phyloP scores from a whole-genome alignment of 2,888 invertebrate species.

The Eupithecia exiguata region DNA sequence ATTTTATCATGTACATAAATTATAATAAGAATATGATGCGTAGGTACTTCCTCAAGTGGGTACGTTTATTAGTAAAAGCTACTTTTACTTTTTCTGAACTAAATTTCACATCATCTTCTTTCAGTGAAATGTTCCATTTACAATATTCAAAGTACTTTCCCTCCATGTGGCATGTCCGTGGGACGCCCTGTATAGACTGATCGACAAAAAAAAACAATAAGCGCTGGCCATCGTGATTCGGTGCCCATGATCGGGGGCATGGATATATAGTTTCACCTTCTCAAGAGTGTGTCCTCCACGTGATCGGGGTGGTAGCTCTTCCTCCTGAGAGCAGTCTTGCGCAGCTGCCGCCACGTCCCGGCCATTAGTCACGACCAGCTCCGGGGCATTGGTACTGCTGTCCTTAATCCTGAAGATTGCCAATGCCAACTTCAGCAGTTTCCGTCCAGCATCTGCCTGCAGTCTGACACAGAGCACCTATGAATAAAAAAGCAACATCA shows the following conservation, averaged over 20 bases:
- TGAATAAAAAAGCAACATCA: neutral
- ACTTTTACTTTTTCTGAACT: no score
- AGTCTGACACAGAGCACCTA: neutral
- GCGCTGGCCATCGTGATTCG: neutral
- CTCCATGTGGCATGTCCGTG: no score
- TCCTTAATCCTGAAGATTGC: slow-evolving; percentile 19
- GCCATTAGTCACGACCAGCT: slow-evolving; percentile 64
- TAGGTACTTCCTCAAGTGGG: no score
- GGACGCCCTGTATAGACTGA: no score
- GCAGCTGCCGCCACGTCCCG: slow-evolving; percentile 59
- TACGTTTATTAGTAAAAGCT: no score
- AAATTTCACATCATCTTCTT: no score
- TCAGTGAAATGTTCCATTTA: no score
- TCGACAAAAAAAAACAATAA: no score
- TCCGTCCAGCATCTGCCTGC: neutral
- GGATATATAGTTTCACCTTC: slow-evolving; percentile 53
- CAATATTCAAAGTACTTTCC: no score
- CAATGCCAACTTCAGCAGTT: neutral
- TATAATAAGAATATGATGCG: no score
- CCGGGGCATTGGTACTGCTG: slow-evolving; percentile 53
- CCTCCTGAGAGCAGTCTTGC: slow-evolving; percentile 56
- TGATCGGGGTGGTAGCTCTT: slow-evolving; percentile 55
- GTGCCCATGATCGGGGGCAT: neutral
- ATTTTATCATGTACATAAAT: no score
- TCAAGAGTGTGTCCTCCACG: slow-evolving; percentile 58